Percentiles rank a stretch among this genome's conserved stretches.
Evolutionary conservation across 2,888 invertebrate genomes (phyloP).

Genomic region (Dendrolimus houi): DNA sequence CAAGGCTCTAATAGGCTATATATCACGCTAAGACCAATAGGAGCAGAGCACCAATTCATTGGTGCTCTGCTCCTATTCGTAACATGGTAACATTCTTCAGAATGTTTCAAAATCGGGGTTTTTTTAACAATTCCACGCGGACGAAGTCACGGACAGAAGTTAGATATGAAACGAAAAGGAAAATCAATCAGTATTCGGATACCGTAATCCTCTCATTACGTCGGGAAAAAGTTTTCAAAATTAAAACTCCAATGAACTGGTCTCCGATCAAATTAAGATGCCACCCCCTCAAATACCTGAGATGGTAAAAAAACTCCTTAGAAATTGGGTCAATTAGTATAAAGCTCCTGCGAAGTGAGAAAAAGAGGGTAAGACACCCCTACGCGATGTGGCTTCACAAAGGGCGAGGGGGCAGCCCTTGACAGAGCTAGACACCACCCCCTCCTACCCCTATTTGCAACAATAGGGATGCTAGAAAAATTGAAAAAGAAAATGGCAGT

Average conservation of each 20-base stretch:
- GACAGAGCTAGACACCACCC: conserved; percentile 34
- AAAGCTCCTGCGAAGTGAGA: conserved; percentile 41
- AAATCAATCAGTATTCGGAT: background rate
- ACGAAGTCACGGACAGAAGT: no score
- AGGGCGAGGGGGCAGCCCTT: conserved; percentile 49
- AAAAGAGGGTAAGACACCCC: conserved; percentile 36
- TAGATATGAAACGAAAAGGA: background rate
- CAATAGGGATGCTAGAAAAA: background rate
- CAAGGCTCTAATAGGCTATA: no score
- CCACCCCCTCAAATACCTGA: conserved; percentile 23
- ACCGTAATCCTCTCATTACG: background rate
- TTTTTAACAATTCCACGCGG: no score
- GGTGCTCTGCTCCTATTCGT: no score
- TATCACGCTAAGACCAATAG: no score
- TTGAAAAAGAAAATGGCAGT: no score
- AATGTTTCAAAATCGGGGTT: no score
- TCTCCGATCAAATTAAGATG: conserved; percentile 34
- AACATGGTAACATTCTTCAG: no score
- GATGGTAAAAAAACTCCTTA: conserved; percentile 26
- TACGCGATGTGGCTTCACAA: conserved; percentile 44
- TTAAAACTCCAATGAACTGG: conserved; percentile 13
- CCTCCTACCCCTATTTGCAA: conserved; percentile 20
- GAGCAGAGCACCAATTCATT: no score
- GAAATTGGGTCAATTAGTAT: conserved; percentile 67
- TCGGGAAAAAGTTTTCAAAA: conserved; percentile 1